Evolutionary conservation across 2,888 invertebrate genomes (phyloP).

Genomic region (Hydropsyche betteni): DNA sequence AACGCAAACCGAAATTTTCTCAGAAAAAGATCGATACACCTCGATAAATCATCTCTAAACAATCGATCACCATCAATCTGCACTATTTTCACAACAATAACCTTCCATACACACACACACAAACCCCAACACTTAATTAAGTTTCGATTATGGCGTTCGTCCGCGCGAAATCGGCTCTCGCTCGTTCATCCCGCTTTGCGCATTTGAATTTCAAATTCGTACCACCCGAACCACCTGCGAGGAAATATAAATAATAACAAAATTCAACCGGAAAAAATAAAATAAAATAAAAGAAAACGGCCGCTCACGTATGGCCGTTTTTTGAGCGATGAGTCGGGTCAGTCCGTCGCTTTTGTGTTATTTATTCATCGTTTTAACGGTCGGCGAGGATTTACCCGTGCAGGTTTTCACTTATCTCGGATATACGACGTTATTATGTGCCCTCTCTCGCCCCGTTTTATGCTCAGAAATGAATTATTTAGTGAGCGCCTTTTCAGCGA

Average conservation of each 20-base stretch:
- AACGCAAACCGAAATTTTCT: too few relatives aligned
- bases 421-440: conserved; percentile 9
- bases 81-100: too few relatives aligned
- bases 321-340: conserved; percentile 49
- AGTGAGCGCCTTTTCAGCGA: conserved; percentile 30
- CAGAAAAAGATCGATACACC: too few relatives aligned
- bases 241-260: conserved; percentile 47
- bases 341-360: conserved; percentile 42
- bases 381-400: conserved; percentile 5
- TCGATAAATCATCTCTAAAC: too few relatives aligned
- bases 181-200: conserved; percentile 45
- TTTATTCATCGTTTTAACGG: conserved; percentile 46
- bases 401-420: conserved; percentile 22
- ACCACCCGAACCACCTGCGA: conserved; percentile 43
- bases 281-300: conserved; percentile 37
- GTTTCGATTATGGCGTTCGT: conserved; percentile 34
- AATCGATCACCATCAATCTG: conserved; percentile 3
- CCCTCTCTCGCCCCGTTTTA: background rate
- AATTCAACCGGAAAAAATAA: background rate
- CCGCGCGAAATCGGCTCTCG: conserved; percentile 43
- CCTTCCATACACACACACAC: conserved; percentile 6
- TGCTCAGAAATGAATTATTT: conserved; percentile 35
- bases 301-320: conserved; percentile 41
- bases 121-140: conserved; percentile 28
- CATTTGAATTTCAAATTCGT: conserved; percentile 51